Evolutionary conservation across 2,113 vertebrate genomes (phyloP).

Genomic region (Pardalotus punctatus): DNA sequence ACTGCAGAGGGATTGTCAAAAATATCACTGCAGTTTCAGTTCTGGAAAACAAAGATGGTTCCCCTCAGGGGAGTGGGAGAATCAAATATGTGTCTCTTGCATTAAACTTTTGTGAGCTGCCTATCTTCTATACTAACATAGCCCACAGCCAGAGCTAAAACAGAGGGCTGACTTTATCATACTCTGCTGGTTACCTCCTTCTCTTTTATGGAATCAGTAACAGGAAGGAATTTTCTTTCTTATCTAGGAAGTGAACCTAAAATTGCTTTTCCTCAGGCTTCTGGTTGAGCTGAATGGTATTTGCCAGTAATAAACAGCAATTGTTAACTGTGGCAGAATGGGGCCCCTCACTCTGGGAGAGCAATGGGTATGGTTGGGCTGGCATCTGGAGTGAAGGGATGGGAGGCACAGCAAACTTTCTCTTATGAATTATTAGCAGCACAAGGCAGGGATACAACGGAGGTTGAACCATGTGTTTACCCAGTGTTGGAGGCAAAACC

Average conservation of each 20-base stretch:
- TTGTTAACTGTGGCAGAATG: neutral
- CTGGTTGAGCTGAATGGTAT: conserved; percentile 1
- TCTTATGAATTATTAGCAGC: neutral
- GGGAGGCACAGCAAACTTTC: neutral
- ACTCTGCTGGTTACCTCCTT: conserved; percentile 9
- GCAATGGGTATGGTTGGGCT: neutral
- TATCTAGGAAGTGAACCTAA: conserved; percentile 40
- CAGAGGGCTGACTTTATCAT: conserved; percentile 29
- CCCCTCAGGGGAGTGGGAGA: neutral
- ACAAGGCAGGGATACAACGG: fast-evolving
- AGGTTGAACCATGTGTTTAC: neutral
- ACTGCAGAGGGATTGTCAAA: neutral
- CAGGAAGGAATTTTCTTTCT: conserved; percentile 54
- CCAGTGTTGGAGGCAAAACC: neutral
- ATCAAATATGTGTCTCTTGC: neutral
- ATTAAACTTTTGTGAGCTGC: neutral
- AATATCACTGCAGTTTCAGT: neutral
- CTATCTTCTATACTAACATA: conserved; percentile 2
- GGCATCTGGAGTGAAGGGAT: neutral
- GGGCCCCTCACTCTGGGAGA: neutral
- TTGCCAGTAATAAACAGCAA: neutral
- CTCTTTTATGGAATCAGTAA: conserved; percentile 32
- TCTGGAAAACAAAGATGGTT: neutral
- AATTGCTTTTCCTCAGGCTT: conserved; percentile 45
- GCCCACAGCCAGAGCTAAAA: conserved; percentile 25